These are phyloP conservation scores for Australoheros facetus DNA, from an alignment of 2,797 vertebrate genomes.

Conservation along the genomic window DNA sequence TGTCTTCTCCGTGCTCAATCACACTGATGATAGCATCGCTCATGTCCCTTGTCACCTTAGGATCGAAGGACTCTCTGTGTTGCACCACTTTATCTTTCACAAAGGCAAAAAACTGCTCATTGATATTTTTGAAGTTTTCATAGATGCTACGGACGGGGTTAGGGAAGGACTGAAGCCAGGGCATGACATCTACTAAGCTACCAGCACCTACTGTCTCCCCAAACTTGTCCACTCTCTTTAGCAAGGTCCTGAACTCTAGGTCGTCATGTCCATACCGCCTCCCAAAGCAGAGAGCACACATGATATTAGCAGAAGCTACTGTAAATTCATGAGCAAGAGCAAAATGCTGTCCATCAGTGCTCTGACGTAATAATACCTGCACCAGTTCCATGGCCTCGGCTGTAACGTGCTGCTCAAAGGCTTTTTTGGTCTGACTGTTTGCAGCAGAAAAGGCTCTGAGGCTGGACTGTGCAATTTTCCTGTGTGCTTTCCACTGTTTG, in stretches of 20 bases:
- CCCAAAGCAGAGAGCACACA: conserved; percentile 96
- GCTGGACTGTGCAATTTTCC: conserved; percentile 83
- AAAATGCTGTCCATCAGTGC: conserved; percentile 72
- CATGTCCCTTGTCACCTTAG: conserved; percentile 78
- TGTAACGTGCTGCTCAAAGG: conserved; percentile 82
- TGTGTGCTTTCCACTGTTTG: conserved; percentile 83
- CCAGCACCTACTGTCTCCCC: conserved; percentile 91
- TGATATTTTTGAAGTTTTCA: conserved; percentile 85
- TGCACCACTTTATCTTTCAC: conserved; percentile 82
- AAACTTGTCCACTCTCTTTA: conserved; percentile 87
- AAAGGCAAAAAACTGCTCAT: conserved; percentile 83
- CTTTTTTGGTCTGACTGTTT: conserved; percentile 76
- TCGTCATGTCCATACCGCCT: conserved; percentile 90
- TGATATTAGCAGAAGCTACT: conserved; percentile 91
- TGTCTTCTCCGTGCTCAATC: conserved; percentile 79
- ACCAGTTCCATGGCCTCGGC: conserved; percentile 83
- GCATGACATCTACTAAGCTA: conserved; percentile 93
- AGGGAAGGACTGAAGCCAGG: conserved; percentile 93
- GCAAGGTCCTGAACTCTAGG: conserved; percentile 87
- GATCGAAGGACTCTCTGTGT: conserved; percentile 82
- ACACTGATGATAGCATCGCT: conserved; percentile 87
- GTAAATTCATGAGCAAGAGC: conserved; percentile 79
- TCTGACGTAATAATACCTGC: conserved; percentile 71
- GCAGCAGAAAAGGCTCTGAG: conserved; percentile 83
- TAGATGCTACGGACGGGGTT: conserved; percentile 88